phyloP scores from a whole-genome alignment of 2,888 invertebrate genomes.

The Mesoligia furuncula region DNA sequence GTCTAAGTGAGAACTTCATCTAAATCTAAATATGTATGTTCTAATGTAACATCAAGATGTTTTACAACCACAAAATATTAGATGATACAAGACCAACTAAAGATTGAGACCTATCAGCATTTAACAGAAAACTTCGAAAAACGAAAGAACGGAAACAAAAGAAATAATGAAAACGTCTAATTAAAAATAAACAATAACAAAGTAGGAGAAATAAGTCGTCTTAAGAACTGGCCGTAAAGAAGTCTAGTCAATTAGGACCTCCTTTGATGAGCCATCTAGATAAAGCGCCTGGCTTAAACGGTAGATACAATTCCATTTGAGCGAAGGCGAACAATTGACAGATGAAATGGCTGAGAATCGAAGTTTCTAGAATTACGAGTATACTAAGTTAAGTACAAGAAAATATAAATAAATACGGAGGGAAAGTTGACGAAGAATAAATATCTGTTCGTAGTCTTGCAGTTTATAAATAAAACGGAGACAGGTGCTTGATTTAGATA shows the following conservation, averaged over 20 bases:
- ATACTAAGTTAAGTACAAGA: neutral
- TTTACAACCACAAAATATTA: neutral
- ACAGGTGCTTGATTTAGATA: neutral
- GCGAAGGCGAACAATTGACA: conserved; percentile 27
- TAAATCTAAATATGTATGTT: too few relatives aligned
- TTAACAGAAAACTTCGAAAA: neutral
- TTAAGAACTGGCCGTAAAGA: conserved; percentile 22
- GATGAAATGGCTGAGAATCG: neutral
- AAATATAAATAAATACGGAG: neutral
- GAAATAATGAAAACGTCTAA: conserved; percentile 16
- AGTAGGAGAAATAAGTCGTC: conserved; percentile 11
- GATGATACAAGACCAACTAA: neutral
- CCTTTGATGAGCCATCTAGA: conserved; percentile 35
- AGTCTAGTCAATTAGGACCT: conserved; percentile 43
- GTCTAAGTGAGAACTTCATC: neutral
- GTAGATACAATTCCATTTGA: conserved; percentile 16
- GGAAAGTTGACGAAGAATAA: neutral
- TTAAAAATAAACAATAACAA: conserved; percentile 47
- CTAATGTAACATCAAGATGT: neutral
- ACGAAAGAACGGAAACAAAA: conserved; percentile 8
- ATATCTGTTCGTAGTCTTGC: too few relatives aligned
- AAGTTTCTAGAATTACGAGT: conserved; percentile 8
- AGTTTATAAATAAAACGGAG: neutral
- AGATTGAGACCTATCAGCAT: neutral
- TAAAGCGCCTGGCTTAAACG: conserved; percentile 20